Percentiles rank a stretch among this genome's conserved stretches.
phyloP scores from a whole-genome alignment of 1,140 invertebrate species.

The Heliconius nattereri region DNA sequence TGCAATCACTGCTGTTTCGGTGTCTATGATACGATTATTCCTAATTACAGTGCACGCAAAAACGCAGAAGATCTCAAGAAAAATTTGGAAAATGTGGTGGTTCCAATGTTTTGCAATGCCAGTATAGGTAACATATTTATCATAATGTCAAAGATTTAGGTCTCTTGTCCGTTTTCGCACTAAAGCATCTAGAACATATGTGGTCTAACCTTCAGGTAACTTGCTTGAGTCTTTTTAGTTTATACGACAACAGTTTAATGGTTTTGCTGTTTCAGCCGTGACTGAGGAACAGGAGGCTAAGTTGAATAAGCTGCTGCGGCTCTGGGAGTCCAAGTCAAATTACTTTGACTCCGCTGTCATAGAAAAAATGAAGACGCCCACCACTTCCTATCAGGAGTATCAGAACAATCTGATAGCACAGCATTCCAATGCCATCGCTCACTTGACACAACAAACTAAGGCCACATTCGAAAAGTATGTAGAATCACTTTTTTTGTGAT shows the following conservation, averaged over 20 bases:
- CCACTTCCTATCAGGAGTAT: constrained; percentile 90
- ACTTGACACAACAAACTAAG: constrained; percentile 88
- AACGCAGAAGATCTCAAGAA: constrained; percentile 95
- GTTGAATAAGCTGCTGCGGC: constrained; percentile 93
- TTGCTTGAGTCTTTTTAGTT: constrained; percentile 65
- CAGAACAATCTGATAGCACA: constrained; percentile 90
- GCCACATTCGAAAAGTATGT: constrained; percentile 87
- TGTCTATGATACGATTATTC: constrained; percentile 80
- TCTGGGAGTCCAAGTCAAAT: constrained; percentile 98
- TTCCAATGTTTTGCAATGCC: constrained; percentile 98
- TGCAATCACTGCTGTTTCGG: constrained; percentile 61
- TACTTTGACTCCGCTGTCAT: constrained; percentile 94
- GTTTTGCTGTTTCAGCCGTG: constrained; percentile 84
- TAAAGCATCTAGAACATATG: constrained; percentile 67
- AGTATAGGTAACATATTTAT: constrained; percentile 85
- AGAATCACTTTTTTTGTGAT: constrained; percentile 12
- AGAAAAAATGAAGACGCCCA: constrained; percentile 90
- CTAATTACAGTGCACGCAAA: constrained; percentile 92
- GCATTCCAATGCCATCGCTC: constrained; percentile 88
- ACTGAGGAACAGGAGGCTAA: constrained; percentile 94
- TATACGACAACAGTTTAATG: constrained; percentile 68
- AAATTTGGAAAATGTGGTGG: constrained; percentile 95
- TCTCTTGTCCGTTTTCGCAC: constrained; percentile 73
- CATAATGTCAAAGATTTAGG: constrained; percentile 78
- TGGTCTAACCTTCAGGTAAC: constrained; percentile 76